Base-by-base conservation (phyloP, 1,140 invertebrate genomes). In the Chrysoperla carnea region DNA sequence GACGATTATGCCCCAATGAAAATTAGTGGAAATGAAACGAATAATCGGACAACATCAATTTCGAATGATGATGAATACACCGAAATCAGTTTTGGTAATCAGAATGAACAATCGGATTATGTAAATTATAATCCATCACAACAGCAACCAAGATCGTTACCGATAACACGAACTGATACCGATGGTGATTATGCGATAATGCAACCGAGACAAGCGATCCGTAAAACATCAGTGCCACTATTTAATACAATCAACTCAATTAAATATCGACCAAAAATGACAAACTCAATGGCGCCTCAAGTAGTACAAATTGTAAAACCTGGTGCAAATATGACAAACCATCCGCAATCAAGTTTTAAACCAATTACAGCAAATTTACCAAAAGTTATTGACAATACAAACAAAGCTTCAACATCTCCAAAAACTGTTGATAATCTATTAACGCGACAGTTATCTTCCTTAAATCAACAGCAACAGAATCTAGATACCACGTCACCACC, bases 161-260 rank as follows among this genome's bases (percentile, higher is more conserved):
- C 33, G 8, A 39, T 31, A 7, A 29, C 2, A 29, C 33, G 35
- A 13, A 27, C 41, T 33, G 12, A 43, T 27, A 23, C 29, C 31
- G 17, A 41, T 15, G 44, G 50, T 14, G 62, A 63, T 29, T 65
- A 64, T 39, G 56, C 64, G 0, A 15, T 59, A 1, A 59, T 64
- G 54, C 42, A 51, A 14, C 52, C 58, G 1, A 58, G 50, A 45
- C 43, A 45, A 41, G 37, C 5, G 46, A 46, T 14, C 45, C 48
- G 6, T 38, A 44, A 4, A 50, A 42, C 37, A 27, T 49, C 11
- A 44, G 40, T 4, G 37, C 42, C 4, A 44, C 48, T 14, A 42
- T 41, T 15, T 37, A 40, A 4, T 42, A 46, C 27, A 45, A 50
- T 15, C 40, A 48, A 14, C 9, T 29, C 14, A 29, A 14, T 29